These are phyloP conservation scores for Melanotaenia pygmaea DNA, from an alignment of 2,797 vertebrate genomes.

Conservation along the genomic window DNA sequence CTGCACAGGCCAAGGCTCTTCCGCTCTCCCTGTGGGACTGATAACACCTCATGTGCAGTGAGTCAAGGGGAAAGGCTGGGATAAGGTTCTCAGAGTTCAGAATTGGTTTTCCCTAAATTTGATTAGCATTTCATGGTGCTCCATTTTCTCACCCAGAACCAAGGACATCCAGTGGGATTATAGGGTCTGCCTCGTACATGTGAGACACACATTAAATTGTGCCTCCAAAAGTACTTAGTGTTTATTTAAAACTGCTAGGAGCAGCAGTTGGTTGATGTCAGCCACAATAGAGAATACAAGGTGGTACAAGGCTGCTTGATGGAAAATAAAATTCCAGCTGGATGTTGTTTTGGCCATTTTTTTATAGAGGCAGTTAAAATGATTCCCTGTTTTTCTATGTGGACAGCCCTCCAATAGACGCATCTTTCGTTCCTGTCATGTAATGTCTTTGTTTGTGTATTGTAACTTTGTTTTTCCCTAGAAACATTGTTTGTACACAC, in stretches of 20 bases:
- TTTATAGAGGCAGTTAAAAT: slow-evolving; percentile 8
- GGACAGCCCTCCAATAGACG: not conserved
- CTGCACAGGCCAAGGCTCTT: slow-evolving; percentile 60
- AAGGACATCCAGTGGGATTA: slow-evolving; percentile 61
- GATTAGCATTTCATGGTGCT: slow-evolving; percentile 75
- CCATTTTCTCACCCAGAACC: slow-evolving; percentile 57
- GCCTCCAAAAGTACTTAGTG: slow-evolving; percentile 36
- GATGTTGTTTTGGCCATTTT: not conserved
- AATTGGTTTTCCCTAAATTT: slow-evolving; percentile 75
- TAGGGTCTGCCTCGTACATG: slow-evolving; percentile 35
- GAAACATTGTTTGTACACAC: too few species aligned
- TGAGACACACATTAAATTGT: slow-evolving; percentile 29
- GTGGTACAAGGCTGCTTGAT: not conserved
- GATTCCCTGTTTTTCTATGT: not conserved
- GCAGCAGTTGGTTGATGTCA: slow-evolving; percentile 6
- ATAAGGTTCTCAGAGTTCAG: slow-evolving; percentile 73
- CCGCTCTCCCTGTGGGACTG: slow-evolving; percentile 64
- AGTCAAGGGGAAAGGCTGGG: slow-evolving; percentile 68
- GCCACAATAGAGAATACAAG: not conserved
- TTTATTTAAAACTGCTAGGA: slow-evolving; percentile 25
- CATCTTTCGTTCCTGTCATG: not conserved
- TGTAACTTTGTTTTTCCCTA: not conserved
- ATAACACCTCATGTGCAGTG: slow-evolving; percentile 75
- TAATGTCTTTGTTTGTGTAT: not conserved
- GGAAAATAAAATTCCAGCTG: slow-evolving; percentile 1